A percentile compares a stretch with the other conserved stretches of the same genome.
These are phyloP conservation scores for Lates japonicus DNA, from an alignment of 2,797 vertebrate genomes.

Conservation along the genomic window DNA sequence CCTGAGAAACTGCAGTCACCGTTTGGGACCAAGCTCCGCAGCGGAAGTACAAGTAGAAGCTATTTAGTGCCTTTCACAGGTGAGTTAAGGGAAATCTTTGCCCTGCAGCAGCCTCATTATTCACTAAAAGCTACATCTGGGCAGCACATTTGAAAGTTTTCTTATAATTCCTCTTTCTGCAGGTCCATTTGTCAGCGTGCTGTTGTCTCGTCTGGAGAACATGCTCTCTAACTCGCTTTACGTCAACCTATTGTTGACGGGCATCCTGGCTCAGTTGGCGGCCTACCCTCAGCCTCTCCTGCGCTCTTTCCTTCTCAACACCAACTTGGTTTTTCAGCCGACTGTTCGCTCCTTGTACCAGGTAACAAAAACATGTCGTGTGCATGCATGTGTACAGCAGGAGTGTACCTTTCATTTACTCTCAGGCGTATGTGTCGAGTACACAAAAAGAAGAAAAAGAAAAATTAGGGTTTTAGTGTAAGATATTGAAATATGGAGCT, in stretches of 20 bases:
- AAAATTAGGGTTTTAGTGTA: neutral
- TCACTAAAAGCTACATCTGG: neutral
- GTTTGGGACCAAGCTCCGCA: conserved; percentile 83
- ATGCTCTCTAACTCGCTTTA: conserved; percentile 97
- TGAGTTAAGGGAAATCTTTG: conserved; percentile 60
- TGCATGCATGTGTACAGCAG: neutral
- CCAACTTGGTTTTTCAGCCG: conserved; percentile 98
- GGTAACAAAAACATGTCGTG: conserved; percentile 79
- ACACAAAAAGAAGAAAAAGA: neutral
- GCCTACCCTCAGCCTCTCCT: conserved; percentile 96
- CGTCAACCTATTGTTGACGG: conserved; percentile 95
- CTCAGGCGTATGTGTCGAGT: neutral
- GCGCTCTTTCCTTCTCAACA: conserved; percentile 97
- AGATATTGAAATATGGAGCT: neutral
- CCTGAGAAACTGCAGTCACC: conserved; percentile 85
- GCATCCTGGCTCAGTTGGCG: conserved; percentile 95
- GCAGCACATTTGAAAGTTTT: neutral
- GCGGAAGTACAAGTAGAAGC: conserved; percentile 67
- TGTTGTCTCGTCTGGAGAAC: conserved; percentile 97
- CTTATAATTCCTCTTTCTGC: neutral
- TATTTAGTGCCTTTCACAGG: conserved; percentile 93
- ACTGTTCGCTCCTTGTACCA: conserved; percentile 96
- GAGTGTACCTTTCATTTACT: neutral
- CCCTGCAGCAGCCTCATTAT: neutral
- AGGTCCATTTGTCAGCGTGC: conserved; percentile 97